Conservation (phyloP, 2,888 invertebrate species). For the Drosophila pullipes region DNA sequence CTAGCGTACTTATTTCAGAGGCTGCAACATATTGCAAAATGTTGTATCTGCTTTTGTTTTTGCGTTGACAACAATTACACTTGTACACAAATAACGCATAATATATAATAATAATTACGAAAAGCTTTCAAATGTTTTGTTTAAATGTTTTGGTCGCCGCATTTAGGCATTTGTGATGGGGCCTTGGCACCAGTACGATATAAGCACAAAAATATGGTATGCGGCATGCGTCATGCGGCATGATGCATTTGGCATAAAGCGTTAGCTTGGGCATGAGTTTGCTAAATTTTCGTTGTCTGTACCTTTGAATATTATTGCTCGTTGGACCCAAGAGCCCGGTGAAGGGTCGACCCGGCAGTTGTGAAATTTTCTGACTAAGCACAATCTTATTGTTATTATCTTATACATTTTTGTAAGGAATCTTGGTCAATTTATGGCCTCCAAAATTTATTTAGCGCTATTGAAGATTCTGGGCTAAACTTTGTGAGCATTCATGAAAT, state of each 20-base stretch:
- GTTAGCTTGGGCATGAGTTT: conserved; percentile 37
- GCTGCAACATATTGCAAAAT: conserved; percentile 50
- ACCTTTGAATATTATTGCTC: conserved; percentile 23
- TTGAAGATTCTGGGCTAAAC: conserved; percentile 25
- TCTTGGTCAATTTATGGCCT: conserved; percentile 38
- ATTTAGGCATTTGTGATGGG: conserved; percentile 35
- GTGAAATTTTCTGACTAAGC: conserved; percentile 46
- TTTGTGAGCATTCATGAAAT: neutral
- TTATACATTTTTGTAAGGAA: conserved; percentile 6
- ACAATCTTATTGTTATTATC: conserved; percentile 34
- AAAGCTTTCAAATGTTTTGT: conserved; percentile 66
- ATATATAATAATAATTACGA: conserved; percentile 74
- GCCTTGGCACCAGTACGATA: conserved; percentile 43
- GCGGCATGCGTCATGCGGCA: conserved; percentile 30
- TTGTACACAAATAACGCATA: conserved; percentile 65
- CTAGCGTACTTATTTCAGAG: conserved; percentile 1
- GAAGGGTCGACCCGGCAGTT: conserved; percentile 45
- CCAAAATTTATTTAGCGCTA: conserved; percentile 6
- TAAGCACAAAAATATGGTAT: conserved; percentile 25
- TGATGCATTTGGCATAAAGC: conserved; percentile 32
- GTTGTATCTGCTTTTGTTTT: conserved; percentile 38
- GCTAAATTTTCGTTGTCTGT: conserved; percentile 28
- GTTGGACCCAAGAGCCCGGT: conserved; percentile 10
- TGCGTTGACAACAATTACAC: conserved; percentile 63
- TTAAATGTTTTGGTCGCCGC: conserved; percentile 46